phyloP scores from a whole-genome alignment of 2,888 invertebrate species.

The Stenodera caucasica region DNA sequence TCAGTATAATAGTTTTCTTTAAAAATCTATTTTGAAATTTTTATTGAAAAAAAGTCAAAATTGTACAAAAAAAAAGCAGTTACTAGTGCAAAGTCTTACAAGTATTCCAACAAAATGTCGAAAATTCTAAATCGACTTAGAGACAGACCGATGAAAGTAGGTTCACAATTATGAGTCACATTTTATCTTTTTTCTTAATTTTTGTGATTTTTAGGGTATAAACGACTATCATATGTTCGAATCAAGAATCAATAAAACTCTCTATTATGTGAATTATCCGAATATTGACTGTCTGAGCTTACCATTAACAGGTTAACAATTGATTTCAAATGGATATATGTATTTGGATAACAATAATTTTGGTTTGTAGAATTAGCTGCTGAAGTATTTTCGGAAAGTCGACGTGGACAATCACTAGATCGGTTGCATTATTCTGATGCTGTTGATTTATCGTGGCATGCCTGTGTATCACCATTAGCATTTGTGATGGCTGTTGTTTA shows the following conservation, averaged over 20 bases:
- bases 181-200: background rate
- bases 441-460: constrained; percentile 73
- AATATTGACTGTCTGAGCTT: constrained; percentile 71
- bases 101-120: constrained; percentile 39
- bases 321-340: background rate
- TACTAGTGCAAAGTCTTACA: background rate
- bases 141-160: constrained; percentile 42
- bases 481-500: constrained; percentile 92
- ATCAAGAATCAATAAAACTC: constrained; percentile 80
- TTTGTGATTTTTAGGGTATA: constrained; percentile 58
- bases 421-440: constrained; percentile 76
- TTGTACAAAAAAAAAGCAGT: background rate
- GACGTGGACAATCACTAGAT: constrained; percentile 74
- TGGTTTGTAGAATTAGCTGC: constrained; percentile 75
- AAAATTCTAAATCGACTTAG: constrained; percentile 43
- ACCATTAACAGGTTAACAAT: constrained; percentile 68
- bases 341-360: constrained; percentile 12
- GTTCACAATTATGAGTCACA: constrained; percentile 12
- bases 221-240: constrained; percentile 77
- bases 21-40: background rate
- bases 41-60: background rate
- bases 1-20: background rate
- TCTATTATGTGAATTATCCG: constrained; percentile 86
- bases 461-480: constrained; percentile 89
- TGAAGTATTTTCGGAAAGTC: constrained; percentile 78